phyloP scores from a whole-genome alignment of 2,797 vertebrate genomes.

The Chloroceryle inda region DNA sequence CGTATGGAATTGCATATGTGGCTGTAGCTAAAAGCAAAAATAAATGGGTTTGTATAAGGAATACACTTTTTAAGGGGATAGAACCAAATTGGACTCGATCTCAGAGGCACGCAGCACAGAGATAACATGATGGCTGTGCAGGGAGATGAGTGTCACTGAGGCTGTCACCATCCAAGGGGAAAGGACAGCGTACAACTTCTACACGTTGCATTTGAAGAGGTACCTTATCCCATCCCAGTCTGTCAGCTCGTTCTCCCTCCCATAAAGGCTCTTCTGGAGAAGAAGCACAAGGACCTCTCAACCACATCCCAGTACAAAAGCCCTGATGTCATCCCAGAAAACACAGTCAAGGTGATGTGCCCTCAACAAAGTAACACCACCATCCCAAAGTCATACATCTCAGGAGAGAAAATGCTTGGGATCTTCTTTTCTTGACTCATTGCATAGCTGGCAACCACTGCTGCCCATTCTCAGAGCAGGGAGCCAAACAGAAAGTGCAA shows the following conservation, averaged over 20 bases:
- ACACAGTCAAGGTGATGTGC: background rate
- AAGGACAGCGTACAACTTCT: background rate
- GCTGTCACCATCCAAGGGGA: background rate
- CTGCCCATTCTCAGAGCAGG: background rate
- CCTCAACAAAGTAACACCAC: background rate
- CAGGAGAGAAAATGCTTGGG: background rate
- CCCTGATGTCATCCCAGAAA: background rate
- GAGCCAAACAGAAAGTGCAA: background rate
- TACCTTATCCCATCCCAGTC: background rate
- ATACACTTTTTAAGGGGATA: background rate
- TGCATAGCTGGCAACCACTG: background rate
- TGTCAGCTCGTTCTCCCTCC: background rate
- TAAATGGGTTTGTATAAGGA: background rate
- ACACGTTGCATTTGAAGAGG: background rate
- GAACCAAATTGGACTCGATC: background rate
- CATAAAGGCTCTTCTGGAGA: background rate
- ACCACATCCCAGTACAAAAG: background rate
- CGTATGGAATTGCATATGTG: fast-evolving
- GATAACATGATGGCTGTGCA: too few species aligned
- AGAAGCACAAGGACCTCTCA: background rate
- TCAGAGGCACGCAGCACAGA: background rate
- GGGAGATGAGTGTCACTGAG: background rate
- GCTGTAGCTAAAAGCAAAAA: background rate
- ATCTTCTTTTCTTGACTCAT: background rate
- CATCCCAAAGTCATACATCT: background rate